Conservation (phyloP, 2,113 vertebrate species). For the Lates calcarifer region DNA sequence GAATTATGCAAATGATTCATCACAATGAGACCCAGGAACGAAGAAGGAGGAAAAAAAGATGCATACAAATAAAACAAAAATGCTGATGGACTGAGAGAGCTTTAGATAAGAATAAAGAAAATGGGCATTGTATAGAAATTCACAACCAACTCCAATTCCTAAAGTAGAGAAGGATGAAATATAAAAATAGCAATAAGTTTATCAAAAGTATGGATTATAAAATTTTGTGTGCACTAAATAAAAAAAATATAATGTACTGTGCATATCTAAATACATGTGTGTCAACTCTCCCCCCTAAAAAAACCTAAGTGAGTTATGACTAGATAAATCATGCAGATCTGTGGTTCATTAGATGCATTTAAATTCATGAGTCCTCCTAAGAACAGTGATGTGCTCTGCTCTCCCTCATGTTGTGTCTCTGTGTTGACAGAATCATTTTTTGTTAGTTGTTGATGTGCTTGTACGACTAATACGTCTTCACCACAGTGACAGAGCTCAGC, state of each 20-base stretch:
- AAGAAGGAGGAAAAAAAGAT: not conserved
- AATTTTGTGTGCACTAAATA: not conserved
- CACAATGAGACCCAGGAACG: not conserved
- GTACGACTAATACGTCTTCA: not conserved
- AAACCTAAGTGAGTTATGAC: not conserved
- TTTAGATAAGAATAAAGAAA: conserved; percentile 19
- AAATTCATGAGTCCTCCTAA: not conserved
- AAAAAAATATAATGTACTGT: not conserved
- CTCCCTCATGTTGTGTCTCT: not conserved
- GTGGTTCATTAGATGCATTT: not conserved
- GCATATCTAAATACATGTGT: not conserved
- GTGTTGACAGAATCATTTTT: not conserved
- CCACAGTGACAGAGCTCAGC: not conserved
- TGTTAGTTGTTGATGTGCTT: conserved; percentile 24
- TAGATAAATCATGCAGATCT: conserved; percentile 9
- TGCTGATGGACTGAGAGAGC: conserved; percentile 13
- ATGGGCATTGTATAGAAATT: not conserved
- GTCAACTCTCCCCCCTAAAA: no score
- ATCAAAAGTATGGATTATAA: not conserved
- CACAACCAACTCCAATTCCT: not conserved
- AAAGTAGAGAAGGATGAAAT: not conserved
- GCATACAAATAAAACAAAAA: conserved; percentile 39
- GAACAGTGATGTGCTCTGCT: not conserved
- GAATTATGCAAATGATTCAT: conserved; percentile 42
- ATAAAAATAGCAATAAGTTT: not conserved